phyloP scores from a whole-genome alignment of 2,797 vertebrate species.

The Halcyon smyrnensis region DNA sequence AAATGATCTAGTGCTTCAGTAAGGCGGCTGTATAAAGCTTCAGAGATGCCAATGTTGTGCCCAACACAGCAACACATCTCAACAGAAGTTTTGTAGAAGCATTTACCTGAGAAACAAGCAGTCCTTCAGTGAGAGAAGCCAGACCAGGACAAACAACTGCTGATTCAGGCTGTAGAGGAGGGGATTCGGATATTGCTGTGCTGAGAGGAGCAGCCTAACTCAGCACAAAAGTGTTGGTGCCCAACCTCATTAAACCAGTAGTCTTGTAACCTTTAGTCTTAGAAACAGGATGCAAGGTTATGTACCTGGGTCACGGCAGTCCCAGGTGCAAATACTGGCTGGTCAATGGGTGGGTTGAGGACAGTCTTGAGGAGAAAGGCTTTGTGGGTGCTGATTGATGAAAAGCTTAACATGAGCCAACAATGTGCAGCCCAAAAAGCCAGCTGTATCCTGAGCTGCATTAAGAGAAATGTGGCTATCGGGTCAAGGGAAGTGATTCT shows the following conservation, averaged over 20 bases:
- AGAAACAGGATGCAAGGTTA: background rate
- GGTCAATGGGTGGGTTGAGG: no score
- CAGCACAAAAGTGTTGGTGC: rapidly evolving
- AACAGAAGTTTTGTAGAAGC: background rate
- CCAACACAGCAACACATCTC: background rate
- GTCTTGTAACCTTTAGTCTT: background rate
- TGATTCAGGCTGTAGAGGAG: background rate
- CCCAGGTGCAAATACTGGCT: no score
- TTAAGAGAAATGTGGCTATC: no score
- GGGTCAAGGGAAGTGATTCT: no score
- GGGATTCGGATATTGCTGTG: background rate
- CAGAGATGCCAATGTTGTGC: background rate
- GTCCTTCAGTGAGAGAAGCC: background rate
- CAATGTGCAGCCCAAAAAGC: no score
- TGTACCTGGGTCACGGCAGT: no score
- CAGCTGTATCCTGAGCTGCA: no score
- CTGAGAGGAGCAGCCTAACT: background rate
- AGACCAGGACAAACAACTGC: background rate
- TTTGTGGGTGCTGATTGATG: no score
- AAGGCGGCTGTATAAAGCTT: background rate
- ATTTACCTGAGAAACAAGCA: background rate
- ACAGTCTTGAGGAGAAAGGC: no score
- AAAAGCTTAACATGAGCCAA: no score
- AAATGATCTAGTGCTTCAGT: background rate
- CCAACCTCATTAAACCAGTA: background rate